Evolutionary conservation across 2,888 invertebrate genomes (phyloP).

Genomic region (Sussaba pulchella): DNA sequence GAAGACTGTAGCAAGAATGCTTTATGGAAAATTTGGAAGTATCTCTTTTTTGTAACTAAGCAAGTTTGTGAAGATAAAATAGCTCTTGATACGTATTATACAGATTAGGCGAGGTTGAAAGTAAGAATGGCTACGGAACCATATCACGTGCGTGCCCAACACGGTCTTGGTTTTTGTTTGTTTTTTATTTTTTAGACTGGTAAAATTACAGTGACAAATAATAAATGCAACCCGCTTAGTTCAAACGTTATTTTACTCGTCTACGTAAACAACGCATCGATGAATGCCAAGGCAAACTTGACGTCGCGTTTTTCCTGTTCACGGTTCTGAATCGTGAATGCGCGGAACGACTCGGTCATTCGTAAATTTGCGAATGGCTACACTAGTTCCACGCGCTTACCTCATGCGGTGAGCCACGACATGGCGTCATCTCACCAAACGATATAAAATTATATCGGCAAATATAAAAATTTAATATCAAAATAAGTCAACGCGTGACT

Average conservation of each 20-base stretch:
- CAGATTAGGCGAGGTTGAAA: too few relatives aligned
- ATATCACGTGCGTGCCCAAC: too few relatives aligned
- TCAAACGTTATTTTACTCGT: slow-evolving; percentile 23
- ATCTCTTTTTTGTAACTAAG: too few relatives aligned
- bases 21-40: too few relatives aligned
- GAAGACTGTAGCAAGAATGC: too few relatives aligned
- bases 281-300: slow-evolving; percentile 51
- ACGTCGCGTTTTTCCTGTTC: slow-evolving; percentile 14
- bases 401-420: slow-evolving; percentile 4
- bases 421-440: slow-evolving; percentile 10
- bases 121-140: too few relatives aligned
- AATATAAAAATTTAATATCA: too few relatives aligned
- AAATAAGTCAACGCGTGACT: too few relatives aligned
- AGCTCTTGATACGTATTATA: too few relatives aligned
- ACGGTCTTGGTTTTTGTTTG: too few relatives aligned
- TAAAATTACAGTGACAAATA: slow-evolving; percentile 33
- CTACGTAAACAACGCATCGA: slow-evolving; percentile 3
- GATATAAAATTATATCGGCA: neutral
- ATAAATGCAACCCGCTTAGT: slow-evolving; percentile 59
- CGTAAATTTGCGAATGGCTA: slow-evolving; percentile 25
- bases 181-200: too few relatives aligned
- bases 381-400: slow-evolving; percentile 24
- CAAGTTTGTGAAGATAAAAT: too few relatives aligned
- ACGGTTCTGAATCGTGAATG: neutral
- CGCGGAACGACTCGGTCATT: slow-evolving; percentile 10